Conservation (phyloP, 2,797 vertebrate species). For the Carapus acus region DNA sequence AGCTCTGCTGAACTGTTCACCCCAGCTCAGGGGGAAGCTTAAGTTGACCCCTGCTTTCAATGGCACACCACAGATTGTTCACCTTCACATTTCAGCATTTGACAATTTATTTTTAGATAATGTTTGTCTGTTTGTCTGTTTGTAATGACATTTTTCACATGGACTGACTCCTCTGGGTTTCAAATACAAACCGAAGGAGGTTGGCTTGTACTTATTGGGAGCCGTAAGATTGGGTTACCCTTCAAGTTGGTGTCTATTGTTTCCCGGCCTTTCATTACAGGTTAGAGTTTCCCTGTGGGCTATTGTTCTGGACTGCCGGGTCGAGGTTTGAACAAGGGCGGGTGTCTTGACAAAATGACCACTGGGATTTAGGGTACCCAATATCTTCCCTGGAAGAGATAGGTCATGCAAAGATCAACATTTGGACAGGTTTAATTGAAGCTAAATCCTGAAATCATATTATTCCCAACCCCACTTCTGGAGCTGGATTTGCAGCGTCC, state of each 20-base stretch:
- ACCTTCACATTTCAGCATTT: constrained; percentile 6
- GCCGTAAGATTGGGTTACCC: constrained; percentile 90
- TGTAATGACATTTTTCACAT: constrained; percentile 28
- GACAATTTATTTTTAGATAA: constrained; percentile 2
- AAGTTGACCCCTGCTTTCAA: constrained; percentile 20
- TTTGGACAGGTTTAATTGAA: constrained; percentile 25
- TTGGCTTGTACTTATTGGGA: constrained; percentile 84
- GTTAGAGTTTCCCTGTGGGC: constrained; percentile 85
- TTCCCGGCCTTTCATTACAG: constrained; percentile 86
- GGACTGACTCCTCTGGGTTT: constrained; percentile 38
- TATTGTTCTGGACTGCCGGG: constrained; percentile 75
- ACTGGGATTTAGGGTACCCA: constrained; percentile 54
- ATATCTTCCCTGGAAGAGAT: constrained; percentile 30
- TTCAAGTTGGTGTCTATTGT: constrained; percentile 83
- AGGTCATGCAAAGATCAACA: constrained; percentile 59
- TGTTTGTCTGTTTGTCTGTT: constrained; percentile 18
- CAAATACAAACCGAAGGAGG: constrained; percentile 53
- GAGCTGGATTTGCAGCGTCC: neutral
- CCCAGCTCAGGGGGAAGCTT: constrained; percentile 27
- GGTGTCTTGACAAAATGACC: constrained; percentile 70
- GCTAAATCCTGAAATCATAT: constrained; percentile 6
- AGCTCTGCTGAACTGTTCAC: constrained; percentile 45
- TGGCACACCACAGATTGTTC: too few species aligned
- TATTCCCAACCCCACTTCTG: neutral
- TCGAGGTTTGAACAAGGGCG: constrained; percentile 75